Evolutionary conservation across 2,113 vertebrate species (phyloP).

Genomic region (Leptocoma aspasia): DNA sequence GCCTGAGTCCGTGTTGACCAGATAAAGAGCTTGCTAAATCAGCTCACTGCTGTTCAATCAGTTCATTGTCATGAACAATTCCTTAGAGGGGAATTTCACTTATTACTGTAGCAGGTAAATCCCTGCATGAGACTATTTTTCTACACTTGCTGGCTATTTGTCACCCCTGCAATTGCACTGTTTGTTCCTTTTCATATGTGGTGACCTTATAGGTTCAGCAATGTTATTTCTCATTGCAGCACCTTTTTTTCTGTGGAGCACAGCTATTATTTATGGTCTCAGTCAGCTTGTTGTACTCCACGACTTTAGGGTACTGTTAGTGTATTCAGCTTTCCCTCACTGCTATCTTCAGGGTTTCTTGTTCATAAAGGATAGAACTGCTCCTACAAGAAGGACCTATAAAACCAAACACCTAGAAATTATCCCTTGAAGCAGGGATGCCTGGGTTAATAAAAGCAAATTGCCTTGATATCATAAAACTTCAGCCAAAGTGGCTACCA

Average conservation of each 20-base stretch:
- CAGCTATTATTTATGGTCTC: background rate
- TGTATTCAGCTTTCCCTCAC: background rate
- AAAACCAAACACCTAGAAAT: background rate
- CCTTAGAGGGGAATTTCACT: background rate
- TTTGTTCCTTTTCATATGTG: background rate
- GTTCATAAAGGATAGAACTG: background rate
- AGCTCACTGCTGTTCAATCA: background rate
- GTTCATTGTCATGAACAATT: background rate
- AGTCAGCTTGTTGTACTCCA: background rate
- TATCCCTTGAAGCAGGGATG: background rate
- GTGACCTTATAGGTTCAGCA: background rate
- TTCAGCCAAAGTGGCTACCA: background rate
- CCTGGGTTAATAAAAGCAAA: background rate
- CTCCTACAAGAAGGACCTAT: background rate
- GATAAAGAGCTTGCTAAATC: background rate
- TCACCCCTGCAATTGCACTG: background rate
- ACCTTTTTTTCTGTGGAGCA: background rate
- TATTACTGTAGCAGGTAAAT: background rate
- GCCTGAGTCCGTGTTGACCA: background rate
- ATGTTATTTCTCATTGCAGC: background rate
- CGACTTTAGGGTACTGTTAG: background rate
- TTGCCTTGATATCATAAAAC: background rate
- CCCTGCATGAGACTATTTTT: background rate
- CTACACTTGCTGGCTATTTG: background rate
- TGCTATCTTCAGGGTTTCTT: background rate